phyloP scores from a whole-genome alignment of 2,113 vertebrate genomes.

The Sphaerodactylus townsendi region DNA sequence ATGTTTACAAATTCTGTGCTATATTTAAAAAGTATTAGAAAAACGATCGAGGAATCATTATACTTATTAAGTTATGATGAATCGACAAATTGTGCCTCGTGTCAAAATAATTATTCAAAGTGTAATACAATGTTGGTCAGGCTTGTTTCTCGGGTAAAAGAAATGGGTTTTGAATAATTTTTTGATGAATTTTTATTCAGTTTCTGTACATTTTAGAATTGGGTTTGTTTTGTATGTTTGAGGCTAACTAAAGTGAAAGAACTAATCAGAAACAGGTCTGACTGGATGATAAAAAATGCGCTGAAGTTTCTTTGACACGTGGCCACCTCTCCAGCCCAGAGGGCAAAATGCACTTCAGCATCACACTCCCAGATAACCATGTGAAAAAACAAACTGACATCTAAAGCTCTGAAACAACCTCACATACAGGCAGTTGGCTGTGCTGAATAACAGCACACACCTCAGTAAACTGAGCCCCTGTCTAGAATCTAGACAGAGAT shows the following conservation, averaged over 20 bases:
- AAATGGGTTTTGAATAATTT: neutral
- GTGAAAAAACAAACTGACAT: neutral
- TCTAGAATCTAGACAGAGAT: neutral
- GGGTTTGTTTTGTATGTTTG: neutral
- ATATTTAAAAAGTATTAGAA: neutral
- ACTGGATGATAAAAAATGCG: neutral
- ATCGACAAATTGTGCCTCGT: neutral
- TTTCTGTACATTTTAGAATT: neutral
- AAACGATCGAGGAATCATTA: neutral
- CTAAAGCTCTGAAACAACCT: neutral
- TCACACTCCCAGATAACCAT: neutral
- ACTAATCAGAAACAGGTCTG: neutral
- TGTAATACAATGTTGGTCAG: neutral
- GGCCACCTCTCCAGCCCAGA: neutral
- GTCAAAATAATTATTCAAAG: neutral
- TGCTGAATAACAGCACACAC: neutral
- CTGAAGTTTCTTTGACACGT: neutral
- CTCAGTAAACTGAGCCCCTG: neutral
- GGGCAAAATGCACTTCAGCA: neutral
- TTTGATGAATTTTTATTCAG: neutral
- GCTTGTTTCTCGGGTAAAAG: neutral
- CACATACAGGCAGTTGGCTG: neutral
- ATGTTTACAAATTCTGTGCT: neutral
- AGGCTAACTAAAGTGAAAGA: neutral
- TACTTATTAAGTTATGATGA: neutral